Base-by-base conservation (phyloP, 2,888 invertebrate genomes). In the Galerucella calmariensis region DNA sequence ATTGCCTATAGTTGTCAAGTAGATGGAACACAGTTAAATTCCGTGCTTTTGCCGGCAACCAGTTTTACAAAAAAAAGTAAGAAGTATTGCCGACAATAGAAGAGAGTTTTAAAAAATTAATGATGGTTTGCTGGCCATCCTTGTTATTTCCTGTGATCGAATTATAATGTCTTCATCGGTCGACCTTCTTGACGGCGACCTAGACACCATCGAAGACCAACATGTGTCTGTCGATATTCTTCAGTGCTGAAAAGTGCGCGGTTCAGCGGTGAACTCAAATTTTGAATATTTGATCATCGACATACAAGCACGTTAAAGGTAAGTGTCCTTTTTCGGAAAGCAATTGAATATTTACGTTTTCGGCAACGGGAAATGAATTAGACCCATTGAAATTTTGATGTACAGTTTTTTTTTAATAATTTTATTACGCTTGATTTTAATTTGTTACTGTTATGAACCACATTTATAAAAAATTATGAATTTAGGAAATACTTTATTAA, bases 131-230 rank as follows among this genome's bases (percentile, higher is more conserved):
- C 53, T 24, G 41, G 20, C 8, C 41, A 41, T 41, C 44, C 63
- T 65, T 48, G 51, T 14, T 69, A 46, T 63, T 63, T 69, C 62
- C 62, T 62, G 62, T 35, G 27, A 12, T 20, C 62, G 61, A 63
- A 62, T 48, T 62, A 27, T 63, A 16, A 63, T 51, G 41, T 63
- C 53, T 62, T n/a, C 12, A 53, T 63, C 71, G 71, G 67, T 70
- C 80, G 79, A 79, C 81, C 81, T 81, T 80, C 79, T 79, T 69
- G 75, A 72, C 61, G 72, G 74, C 80, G 80, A 77, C 79, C 80
- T 79, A 79, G 79, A 79, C 80, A 78, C 75, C 76, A 59, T 74
- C 56, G 70, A 77, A 77, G 77, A 73, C 58, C 75, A 53, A 44
- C 69, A 69, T 69, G 75, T 67, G 20, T 65, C 69, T 72, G 72